Conservation (phyloP, 2,888 invertebrate species). For the Panopea generosa region DNA sequence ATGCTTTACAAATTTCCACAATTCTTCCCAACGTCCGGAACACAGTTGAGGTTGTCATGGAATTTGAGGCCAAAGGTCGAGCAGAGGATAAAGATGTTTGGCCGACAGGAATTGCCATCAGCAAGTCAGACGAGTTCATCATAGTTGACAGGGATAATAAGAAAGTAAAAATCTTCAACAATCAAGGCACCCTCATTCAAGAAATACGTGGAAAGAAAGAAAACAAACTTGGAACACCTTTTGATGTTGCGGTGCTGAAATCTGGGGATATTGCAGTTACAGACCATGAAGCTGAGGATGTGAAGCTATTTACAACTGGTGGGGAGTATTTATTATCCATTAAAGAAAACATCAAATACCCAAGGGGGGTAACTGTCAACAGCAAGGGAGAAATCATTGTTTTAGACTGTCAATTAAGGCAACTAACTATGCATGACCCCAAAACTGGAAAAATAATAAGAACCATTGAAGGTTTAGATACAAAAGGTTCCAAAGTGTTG, state of each 20-base stretch:
- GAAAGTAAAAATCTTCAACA: constrained; percentile 77
- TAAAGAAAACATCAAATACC: constrained; percentile 75
- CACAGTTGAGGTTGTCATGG: constrained; percentile 58
- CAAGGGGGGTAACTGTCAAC: constrained; percentile 79
- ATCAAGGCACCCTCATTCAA: constrained; percentile 67
- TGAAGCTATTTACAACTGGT: constrained; percentile 73
- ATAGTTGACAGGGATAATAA: constrained; percentile 82
- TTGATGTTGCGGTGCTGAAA: constrained; percentile 77
- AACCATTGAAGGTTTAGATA: constrained; percentile 70
- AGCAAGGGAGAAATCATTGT: constrained; percentile 77
- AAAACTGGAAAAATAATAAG: constrained; percentile 66
- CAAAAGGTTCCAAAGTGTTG: constrained; percentile 65
- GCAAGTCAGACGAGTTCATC: constrained; percentile 69
- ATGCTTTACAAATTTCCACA: constrained; percentile 59
- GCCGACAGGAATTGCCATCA: constrained; percentile 79
- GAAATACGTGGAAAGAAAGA: constrained; percentile 72
- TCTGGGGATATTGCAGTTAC: constrained; percentile 79
- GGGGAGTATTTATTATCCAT: constrained; percentile 72
- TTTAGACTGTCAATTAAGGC: constrained; percentile 76
- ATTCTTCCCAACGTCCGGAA: constrained; percentile 69
- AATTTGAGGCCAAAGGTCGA: constrained; percentile 67
- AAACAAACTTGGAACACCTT: constrained; percentile 75
- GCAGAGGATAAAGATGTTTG: constrained; percentile 78
- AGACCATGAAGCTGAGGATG: constrained; percentile 78
- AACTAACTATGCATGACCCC: constrained; percentile 76